A percentile compares a stretch with the other conserved stretches of the same genome.
phyloP scores from a whole-genome alignment of 1,140 invertebrate genomes.

The Choristoneura fumiferana region DNA sequence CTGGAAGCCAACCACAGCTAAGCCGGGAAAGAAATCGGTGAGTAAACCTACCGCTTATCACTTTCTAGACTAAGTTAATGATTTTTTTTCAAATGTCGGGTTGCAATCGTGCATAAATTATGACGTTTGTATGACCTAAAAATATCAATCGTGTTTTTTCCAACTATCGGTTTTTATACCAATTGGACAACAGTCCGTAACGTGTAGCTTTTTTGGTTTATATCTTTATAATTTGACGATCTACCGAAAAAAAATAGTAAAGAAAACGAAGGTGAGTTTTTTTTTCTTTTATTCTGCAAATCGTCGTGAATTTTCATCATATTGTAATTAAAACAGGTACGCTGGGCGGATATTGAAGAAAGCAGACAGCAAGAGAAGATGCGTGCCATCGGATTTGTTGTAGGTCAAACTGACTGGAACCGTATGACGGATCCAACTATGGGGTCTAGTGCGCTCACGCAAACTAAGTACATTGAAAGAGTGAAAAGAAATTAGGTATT shows the following conservation, averaged over 20 bases:
- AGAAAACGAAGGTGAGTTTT: conserved; percentile 42
- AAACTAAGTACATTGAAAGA: conserved; percentile 94
- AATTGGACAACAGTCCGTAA: neutral
- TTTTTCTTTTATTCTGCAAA: conserved; percentile 20
- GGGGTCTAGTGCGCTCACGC: conserved; percentile 92
- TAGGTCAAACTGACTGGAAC: conserved; percentile 96
- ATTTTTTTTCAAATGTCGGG: too few relatives aligned
- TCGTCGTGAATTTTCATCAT: conserved; percentile 50
- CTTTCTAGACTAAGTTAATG: too few relatives aligned
- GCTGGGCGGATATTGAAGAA: conserved; percentile 98
- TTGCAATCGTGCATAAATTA: too few relatives aligned
- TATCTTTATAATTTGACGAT: neutral
- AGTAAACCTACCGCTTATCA: conserved; percentile 48
- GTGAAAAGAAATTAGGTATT: conserved; percentile 47
- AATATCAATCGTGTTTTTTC: conserved; percentile 18
- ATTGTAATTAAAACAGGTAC: conserved; percentile 84
- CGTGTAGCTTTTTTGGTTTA: neutral
- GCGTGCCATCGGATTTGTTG: conserved; percentile 95
- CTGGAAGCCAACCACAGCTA: conserved; percentile 81
- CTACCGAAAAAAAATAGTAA: neutral
- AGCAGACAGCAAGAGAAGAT: conserved; percentile 92
- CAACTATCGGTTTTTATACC: conserved; percentile 15
- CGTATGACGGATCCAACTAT: conserved; percentile 95
- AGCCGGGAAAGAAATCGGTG: conserved; percentile 94
- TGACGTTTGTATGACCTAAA: neutral